A percentile compares a stretch with the other conserved stretches of the same genome.
phyloP scores from a whole-genome alignment of 2,113 vertebrate species.

The Struthidea cinerea region DNA sequence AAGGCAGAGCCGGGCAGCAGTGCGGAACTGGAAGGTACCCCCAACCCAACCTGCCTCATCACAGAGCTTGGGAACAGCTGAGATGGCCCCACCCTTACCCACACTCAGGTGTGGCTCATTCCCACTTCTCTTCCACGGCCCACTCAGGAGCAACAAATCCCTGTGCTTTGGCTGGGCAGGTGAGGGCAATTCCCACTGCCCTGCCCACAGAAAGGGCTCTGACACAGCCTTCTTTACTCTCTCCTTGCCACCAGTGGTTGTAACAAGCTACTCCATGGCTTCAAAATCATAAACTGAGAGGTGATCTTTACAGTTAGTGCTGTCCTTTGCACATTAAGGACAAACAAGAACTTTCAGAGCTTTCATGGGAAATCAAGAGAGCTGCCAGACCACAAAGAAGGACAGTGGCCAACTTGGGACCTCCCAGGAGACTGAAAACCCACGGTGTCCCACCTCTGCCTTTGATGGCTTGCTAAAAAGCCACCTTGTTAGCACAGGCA shows the following conservation, averaged over 20 bases:
- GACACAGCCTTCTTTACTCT: not conserved
- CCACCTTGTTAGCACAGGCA: not conserved
- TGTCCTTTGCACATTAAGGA: not conserved
- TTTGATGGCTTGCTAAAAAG: not conserved
- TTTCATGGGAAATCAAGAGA: not conserved
- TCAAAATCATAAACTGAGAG: not conserved
- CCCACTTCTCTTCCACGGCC: no score
- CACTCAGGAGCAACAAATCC: not conserved
- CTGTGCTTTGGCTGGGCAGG: not conserved
- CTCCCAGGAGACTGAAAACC: not conserved
- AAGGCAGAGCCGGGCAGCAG: accelerated
- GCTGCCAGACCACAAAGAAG: not conserved
- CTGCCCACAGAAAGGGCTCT: accelerated
- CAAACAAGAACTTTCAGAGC: not conserved
- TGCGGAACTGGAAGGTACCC: accelerated
- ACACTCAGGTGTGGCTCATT: not conserved
- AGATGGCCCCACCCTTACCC: no score
- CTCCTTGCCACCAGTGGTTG: not conserved
- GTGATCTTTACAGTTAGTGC: accelerated
- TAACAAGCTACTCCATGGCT: not conserved
- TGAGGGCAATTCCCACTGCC: not conserved
- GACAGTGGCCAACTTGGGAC: not conserved
- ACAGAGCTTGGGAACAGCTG: not conserved
- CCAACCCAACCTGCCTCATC: not conserved
- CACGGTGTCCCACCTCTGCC: accelerated